Conservation (phyloP, 2,888 invertebrate genomes). For the Ptychoptera albimana region DNA sequence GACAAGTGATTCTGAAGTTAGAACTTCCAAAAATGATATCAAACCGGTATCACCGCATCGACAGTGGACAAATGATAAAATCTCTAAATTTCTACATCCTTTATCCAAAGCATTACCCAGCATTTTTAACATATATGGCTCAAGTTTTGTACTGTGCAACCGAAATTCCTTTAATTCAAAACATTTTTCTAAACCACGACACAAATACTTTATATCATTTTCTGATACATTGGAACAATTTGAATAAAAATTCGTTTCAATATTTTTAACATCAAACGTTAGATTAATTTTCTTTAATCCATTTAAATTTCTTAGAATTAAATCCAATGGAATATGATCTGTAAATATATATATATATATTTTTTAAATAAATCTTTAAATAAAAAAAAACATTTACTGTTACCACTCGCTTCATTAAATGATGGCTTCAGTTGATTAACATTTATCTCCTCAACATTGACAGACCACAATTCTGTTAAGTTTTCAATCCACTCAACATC, state of each 20-base stretch:
- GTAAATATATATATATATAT: constrained; percentile 6
- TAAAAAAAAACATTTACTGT: not conserved
- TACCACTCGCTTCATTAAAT: constrained; percentile 15
- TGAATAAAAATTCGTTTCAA: constrained; percentile 24
- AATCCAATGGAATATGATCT: constrained; percentile 31
- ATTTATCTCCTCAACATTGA: constrained; percentile 25
- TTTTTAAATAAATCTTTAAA: not conserved
- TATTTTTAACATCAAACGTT: constrained; percentile 26
- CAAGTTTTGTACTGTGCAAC: constrained; percentile 26
- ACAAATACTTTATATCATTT: constrained; percentile 21
- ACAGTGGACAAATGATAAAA: constrained; percentile 22
- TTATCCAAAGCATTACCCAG: constrained; percentile 25
- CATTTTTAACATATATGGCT: constrained; percentile 21
- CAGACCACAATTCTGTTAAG: constrained; percentile 25
- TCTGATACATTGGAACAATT: constrained; percentile 26
- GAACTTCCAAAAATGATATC: constrained; percentile 20
- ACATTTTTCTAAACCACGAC: constrained; percentile 23
- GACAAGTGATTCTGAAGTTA: constrained; percentile 23
- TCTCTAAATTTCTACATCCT: constrained; percentile 22
- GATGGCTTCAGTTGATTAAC: constrained; percentile 25
- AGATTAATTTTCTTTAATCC: constrained; percentile 25
- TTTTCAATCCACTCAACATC: constrained; percentile 23
- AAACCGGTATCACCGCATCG: constrained; percentile 25
- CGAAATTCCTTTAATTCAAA: constrained; percentile 25
- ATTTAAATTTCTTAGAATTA: constrained; percentile 26